Conservation (phyloP, 2,888 invertebrate species). For the Elgonia sp. region DNA sequence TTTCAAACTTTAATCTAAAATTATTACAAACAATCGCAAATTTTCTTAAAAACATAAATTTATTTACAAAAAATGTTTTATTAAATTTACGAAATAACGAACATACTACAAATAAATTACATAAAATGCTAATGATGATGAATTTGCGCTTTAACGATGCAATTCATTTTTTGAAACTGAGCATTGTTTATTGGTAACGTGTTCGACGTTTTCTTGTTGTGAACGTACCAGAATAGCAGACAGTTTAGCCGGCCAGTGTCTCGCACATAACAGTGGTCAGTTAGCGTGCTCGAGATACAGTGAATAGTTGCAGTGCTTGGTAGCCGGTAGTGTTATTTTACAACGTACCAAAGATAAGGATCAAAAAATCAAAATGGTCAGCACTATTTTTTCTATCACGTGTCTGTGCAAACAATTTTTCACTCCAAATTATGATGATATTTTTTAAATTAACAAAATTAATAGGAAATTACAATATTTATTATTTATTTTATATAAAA, state of each 20-base stretch:
- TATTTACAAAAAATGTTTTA: too few species aligned
- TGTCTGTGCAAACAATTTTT: background rate
- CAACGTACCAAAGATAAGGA: conserved; percentile 55
- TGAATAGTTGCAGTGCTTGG: conserved; percentile 66
- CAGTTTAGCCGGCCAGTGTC: conserved; percentile 63
- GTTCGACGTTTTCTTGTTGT: conserved; percentile 54
- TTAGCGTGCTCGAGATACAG: conserved; percentile 67
- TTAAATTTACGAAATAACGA: too few species aligned
- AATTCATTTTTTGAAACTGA: conserved; percentile 27
- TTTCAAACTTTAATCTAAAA: too few species aligned
- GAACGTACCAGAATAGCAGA: conserved; percentile 67
- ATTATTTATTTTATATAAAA: too few species aligned
- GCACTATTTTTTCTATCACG: conserved; percentile 40
- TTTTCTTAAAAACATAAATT: too few species aligned
- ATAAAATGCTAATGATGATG: conserved; percentile 44
- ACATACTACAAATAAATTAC: too few species aligned
- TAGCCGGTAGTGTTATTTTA: conserved; percentile 50
- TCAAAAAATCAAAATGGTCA: conserved; percentile 61
- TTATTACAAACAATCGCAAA: too few species aligned
- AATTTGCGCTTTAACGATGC: conserved; percentile 28
- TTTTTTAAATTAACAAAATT: too few species aligned
- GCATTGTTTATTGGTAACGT: conserved; percentile 24
- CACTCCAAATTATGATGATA: too few species aligned
- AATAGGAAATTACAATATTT: too few species aligned
- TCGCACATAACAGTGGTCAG: conserved; percentile 67